These are phyloP conservation scores for Sebastiscus albofasciatus DNA, from an alignment of 2,797 vertebrate genomes.

Conservation along the genomic window DNA sequence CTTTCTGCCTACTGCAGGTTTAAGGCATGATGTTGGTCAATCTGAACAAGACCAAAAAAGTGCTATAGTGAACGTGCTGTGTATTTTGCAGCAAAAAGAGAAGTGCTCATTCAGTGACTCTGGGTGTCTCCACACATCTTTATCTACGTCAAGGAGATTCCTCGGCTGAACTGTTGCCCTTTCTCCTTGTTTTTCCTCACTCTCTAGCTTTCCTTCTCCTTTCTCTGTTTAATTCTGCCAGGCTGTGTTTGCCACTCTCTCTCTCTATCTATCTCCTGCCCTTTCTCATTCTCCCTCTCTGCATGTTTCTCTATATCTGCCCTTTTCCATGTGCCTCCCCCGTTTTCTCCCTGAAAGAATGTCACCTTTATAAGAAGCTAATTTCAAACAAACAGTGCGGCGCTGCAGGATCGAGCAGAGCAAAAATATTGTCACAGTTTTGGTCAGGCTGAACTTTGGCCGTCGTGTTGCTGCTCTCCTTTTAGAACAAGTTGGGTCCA, in stretches of 20 bases:
- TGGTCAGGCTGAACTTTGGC: not conserved
- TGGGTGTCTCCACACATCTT: not conserved
- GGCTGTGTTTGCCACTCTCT: not conserved
- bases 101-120: not conserved
- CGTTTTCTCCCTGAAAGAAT: constrained; percentile 31
- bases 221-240: not conserved
- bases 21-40: not conserved
- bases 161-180: not conserved
- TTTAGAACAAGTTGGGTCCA: not conserved
- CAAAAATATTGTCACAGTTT: not conserved
- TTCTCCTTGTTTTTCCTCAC: not conserved
- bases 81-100: not conserved
- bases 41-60: not conserved
- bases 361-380: constrained; percentile 8
- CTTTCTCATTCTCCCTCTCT: not conserved
- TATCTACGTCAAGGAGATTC: not conserved
- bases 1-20: no score
- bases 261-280: not conserved
- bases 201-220: not conserved
- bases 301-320: not conserved
- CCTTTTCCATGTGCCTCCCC: constrained; percentile 13
- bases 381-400: constrained; percentile 4
- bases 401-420: not conserved
- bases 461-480: not conserved
- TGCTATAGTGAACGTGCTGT: not conserved